These are phyloP conservation scores for Lepidurus arcticus DNA, from an alignment of 1,140 invertebrate species.

Conservation along the genomic window DNA sequence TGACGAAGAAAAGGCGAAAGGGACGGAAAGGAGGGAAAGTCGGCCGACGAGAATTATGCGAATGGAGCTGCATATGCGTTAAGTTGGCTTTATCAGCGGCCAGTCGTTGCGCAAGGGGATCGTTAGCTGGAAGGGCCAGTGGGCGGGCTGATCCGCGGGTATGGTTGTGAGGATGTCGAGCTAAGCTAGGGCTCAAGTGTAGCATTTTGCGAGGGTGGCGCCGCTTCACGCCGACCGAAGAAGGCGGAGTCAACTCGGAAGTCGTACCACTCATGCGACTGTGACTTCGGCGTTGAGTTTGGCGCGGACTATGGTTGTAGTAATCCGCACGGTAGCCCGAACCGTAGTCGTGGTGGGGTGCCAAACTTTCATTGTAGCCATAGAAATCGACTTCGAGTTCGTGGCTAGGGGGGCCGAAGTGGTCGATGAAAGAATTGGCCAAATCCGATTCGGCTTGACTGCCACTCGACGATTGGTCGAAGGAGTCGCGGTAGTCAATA, in stretches of 20 bases:
- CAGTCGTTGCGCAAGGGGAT: slow-evolving; percentile 31
- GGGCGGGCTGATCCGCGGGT: slow-evolving; percentile 37
- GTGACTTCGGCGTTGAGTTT: not conserved
- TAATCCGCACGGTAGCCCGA: slow-evolving; percentile 21
- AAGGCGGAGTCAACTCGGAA: not conserved
- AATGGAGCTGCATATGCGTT: not conserved
- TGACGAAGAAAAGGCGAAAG: slow-evolving; percentile 63
- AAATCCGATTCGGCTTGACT: slow-evolving; percentile 55
- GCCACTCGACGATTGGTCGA: slow-evolving; percentile 69
- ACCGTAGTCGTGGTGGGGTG: not conserved
- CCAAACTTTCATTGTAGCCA: slow-evolving; percentile 22
- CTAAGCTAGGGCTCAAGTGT: slow-evolving; percentile 13
- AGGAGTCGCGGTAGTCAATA: slow-evolving; percentile 53
- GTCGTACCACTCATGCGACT: slow-evolving; percentile 35
- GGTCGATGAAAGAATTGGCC: slow-evolving; percentile 19
- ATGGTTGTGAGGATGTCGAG: slow-evolving; percentile 43
- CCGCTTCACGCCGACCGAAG: not conserved
- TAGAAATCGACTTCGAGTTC: slow-evolving; percentile 7
- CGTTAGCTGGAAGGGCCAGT: slow-evolving; percentile 35
- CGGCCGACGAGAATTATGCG: not conserved
- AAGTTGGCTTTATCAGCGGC: not conserved
- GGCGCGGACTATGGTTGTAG: slow-evolving; percentile 23
- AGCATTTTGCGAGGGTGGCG: not conserved
- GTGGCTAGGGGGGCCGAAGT: not conserved
- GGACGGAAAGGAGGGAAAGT: slow-evolving; percentile 50